Conservation (phyloP, 2,888 invertebrate genomes). For the Agapetus fuscipes region DNA sequence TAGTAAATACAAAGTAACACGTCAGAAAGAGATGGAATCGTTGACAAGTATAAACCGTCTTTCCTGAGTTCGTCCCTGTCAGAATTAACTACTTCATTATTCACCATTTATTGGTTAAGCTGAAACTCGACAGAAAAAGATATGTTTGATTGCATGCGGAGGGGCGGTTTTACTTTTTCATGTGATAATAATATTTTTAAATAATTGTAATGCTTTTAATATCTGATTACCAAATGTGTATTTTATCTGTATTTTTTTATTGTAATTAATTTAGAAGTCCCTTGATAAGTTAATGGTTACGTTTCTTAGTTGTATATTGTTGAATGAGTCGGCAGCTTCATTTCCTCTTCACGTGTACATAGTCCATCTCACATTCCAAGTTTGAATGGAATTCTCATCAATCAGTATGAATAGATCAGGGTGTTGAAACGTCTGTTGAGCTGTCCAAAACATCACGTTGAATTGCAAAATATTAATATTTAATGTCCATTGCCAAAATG, state of each 20-base stretch:
- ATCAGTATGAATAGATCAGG: neutral
- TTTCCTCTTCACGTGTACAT: slow-evolving; percentile 12
- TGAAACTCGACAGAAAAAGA: neutral
- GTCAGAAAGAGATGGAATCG: too few species aligned
- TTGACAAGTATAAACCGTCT: too few species aligned
- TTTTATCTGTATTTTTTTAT: slow-evolving; percentile 4
- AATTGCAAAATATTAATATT: too few species aligned
- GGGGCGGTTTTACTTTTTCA: neutral
- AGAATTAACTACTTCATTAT: too few species aligned
- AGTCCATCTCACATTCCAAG: slow-evolving; percentile 14
- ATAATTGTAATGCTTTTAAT: slow-evolving; percentile 14
- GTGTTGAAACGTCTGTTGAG: too few species aligned
- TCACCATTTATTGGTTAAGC: too few species aligned
- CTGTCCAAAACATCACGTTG: too few species aligned
- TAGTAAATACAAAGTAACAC: too few species aligned
- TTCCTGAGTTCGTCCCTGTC: too few species aligned
- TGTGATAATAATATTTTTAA: slow-evolving; percentile 11
- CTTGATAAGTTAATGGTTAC: neutral
- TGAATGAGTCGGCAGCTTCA: slow-evolving; percentile 9
- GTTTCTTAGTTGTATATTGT: neutral
- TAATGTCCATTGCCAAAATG: too few species aligned
- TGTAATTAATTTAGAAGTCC: neutral
- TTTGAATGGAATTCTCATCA: slow-evolving; percentile 4
- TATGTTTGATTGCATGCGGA: too few species aligned
- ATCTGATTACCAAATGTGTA: slow-evolving; percentile 13